Evolutionary conservation across 2,113 vertebrate genomes (phyloP), one percentile per base, ranked within the genome.

Genomic region (Pygoscelis antarcticus): DNA sequence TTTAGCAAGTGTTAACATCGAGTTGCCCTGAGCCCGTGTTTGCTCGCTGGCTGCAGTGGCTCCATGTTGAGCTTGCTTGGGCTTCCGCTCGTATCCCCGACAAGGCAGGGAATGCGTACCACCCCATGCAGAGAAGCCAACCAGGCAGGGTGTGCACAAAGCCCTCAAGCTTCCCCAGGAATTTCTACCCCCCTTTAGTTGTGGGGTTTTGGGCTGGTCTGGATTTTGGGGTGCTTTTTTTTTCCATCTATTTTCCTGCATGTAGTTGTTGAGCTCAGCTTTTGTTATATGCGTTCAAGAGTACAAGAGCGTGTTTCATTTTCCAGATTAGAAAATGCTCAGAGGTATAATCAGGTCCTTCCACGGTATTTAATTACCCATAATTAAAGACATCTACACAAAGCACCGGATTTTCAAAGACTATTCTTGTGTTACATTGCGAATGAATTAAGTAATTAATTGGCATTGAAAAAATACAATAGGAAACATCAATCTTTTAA

Each of bases 401-500:
- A 98, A 98, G 96, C 92, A 72, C 88, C 66, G 96, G 97, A 96
- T 98, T 98, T 98, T 98, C 97, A 98, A 98, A 98, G 97, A 79
- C 95, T 97, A 32, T 97, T 97, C 97, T 98, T 97, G 95, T 98
- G 96, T 97, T 98, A 97, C 89, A 91, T 90, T 97, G 97, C 87
- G 98, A 98, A 98, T 98, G 97, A 98, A 98, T 98, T 98, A 98
- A 97, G 94, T 97, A 98, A 98, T 98, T 98, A 98, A 98, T 98
- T 98, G 97, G 96, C 95, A 98, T 96, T 96, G 94, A 96, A 97
- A 95, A 97, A 96, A 97, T 96, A 98, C 93, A 97, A 97, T 95
- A 92, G 92, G 89, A 97, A 97, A 97, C 97, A 96, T 96, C 95
- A 90, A 32, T 96, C 96, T 97, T 96, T 94, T 94, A 77, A 97